Conservation (phyloP, 2,888 invertebrate species). For the Drosophila prolongata region DNA sequence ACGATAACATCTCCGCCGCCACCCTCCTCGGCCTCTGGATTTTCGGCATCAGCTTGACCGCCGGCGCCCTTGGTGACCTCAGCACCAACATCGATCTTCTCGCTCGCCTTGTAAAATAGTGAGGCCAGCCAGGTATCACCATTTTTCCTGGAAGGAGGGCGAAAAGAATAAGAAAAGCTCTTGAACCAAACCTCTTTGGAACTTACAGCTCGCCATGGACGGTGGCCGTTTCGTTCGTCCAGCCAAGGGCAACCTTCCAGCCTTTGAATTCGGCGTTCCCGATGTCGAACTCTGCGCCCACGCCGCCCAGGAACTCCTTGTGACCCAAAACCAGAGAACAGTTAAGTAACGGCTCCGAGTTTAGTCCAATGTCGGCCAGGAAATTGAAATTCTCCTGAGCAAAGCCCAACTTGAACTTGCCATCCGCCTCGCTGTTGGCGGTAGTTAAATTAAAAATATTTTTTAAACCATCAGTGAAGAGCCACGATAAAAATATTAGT, state of each 20-base stretch:
- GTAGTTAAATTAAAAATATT: neutral
- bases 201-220: slow-evolving; percentile 95
- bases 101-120: slow-evolving; percentile 53
- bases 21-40: slow-evolving; percentile 87
- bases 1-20: slow-evolving; percentile 92
- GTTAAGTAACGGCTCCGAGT: slow-evolving; percentile 91
- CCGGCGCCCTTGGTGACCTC: slow-evolving; percentile 42
- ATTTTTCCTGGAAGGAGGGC: slow-evolving; percentile 30
- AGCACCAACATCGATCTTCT: slow-evolving; percentile 48
- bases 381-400: slow-evolving; percentile 91
- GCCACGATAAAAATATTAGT: too few species aligned
- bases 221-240: slow-evolving; percentile 92
- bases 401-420: slow-evolving; percentile 92
- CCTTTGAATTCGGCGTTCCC: slow-evolving; percentile 92
- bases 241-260: slow-evolving; percentile 96
- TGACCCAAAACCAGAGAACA: slow-evolving; percentile 93
- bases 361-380: slow-evolving; percentile 92
- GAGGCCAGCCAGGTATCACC: slow-evolving; percentile 53
- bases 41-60: neutral
- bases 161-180: too few species aligned
- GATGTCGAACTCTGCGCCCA: slow-evolving; percentile 93
- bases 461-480: too few species aligned
- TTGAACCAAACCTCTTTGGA: too few species aligned
- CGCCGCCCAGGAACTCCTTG: slow-evolving; percentile 96
- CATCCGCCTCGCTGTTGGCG: slow-evolving; percentile 85